phyloP scores from a whole-genome alignment of 2,113 vertebrate genomes.

The Antechinus flavipes region DNA sequence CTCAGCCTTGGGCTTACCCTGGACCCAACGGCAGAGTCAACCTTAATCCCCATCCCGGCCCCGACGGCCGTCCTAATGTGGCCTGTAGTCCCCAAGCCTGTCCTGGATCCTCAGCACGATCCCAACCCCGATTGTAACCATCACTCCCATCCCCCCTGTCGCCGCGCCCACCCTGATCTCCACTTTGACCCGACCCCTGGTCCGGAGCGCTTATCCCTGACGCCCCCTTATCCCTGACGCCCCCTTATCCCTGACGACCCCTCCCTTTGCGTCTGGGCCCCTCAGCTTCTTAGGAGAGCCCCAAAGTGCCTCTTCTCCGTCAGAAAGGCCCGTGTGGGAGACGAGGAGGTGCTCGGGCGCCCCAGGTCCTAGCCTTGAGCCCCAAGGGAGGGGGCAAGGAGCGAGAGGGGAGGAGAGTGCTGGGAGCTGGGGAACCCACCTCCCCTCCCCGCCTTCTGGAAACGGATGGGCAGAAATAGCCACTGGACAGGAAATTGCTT shows the following conservation, averaged over 20 bases:
- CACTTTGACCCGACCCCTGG: neutral
- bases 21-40: neutral
- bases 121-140: neutral
- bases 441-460: constrained; percentile 77
- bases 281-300: neutral
- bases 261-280: too few species aligned
- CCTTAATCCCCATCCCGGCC: neutral
- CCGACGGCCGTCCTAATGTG: neutral
- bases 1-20: fast-evolving
- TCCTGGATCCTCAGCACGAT: neutral
- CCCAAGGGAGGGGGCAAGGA: constrained; percentile 55
- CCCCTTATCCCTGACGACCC: too few species aligned
- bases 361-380: constrained; percentile 35
- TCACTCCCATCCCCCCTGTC: neutral
- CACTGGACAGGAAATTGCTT: constrained; percentile 75
- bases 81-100: too few species aligned
- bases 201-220: neutral
- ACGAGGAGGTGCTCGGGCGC: constrained; percentile 23
- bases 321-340: neutral
- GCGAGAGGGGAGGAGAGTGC: constrained; percentile 68
- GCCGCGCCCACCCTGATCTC: neutral
- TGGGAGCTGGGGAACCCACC: constrained; percentile 54
- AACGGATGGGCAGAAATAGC: constrained; percentile 82
- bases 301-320: neutral
- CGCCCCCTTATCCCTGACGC: too few species aligned